Evolutionary conservation across 2,113 vertebrate genomes (phyloP).

Genomic region (Australoheros scitulus): DNA sequence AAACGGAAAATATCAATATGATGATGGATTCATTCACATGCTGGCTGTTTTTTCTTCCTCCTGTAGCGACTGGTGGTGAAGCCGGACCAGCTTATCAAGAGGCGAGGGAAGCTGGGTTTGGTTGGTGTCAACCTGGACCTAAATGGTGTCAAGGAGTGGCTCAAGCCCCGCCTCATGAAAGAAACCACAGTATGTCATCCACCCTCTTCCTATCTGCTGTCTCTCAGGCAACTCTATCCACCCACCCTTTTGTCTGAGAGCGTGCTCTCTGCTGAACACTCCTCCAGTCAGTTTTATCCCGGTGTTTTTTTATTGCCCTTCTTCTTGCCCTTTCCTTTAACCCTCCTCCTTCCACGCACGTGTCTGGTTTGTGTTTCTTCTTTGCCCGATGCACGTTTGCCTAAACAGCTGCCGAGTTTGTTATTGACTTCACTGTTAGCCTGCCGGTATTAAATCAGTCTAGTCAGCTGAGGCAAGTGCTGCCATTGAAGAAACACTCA

Average conservation of each 20-base stretch:
- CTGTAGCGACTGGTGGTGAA: constrained; percentile 92
- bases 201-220: neutral
- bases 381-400: neutral
- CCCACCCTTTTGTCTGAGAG: neutral
- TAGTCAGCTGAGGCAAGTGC: constrained; percentile 6
- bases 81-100: constrained; percentile 97
- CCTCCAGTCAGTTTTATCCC: constrained; percentile 36
- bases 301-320: neutral
- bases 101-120: constrained; percentile 95
- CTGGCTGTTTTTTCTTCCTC: neutral
- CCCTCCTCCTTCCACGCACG: neutral
- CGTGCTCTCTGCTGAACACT: constrained; percentile 1
- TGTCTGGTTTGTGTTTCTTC: neutral
- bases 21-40: neutral
- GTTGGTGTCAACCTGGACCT: constrained; percentile 92
- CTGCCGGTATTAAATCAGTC: constrained; percentile 32
- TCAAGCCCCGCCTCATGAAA: constrained; percentile 87
- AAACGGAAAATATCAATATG: neutral
- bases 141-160: constrained; percentile 89
- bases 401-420: neutral
- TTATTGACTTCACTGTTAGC: neutral
- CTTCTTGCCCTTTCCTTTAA: constrained; percentile 27
- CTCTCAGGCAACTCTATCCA: neutral
- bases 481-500: constrained; percentile 35
- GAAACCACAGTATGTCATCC: constrained; percentile 86